A percentile compares a stretch with the other conserved stretches of the same genome.
These are phyloP conservation scores for Bubo bubo DNA, from an alignment of 2,113 vertebrate genomes.

Conservation along the genomic window DNA sequence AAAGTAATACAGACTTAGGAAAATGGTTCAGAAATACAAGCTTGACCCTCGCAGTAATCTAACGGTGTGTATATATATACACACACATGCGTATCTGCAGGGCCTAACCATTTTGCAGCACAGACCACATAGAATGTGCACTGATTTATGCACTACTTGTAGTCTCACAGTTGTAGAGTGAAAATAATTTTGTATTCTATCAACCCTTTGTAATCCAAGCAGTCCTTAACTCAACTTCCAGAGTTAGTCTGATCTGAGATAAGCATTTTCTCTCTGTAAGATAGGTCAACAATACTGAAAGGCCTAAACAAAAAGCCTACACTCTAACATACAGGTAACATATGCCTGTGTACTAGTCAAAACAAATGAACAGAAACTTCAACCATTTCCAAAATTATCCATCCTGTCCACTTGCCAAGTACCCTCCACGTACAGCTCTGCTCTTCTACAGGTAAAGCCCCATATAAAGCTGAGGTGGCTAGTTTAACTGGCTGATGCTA, in stretches of 20 bases:
- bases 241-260: fast-evolving
- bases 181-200: background rate
- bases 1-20: background rate
- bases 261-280: fast-evolving
- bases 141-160: background rate
- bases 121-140: background rate
- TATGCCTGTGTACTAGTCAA: background rate
- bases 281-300: background rate
- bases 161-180: background rate
- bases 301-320: background rate
- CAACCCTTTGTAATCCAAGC: background rate
- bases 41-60: background rate
- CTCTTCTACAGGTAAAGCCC: background rate
- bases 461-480: background rate
- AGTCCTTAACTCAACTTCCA: background rate
- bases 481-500: background rate
- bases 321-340: fast-evolving
- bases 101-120: background rate
- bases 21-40: background rate
- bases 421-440: background rate
- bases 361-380: background rate
- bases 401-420: background rate
- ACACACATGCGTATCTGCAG: fast-evolving
- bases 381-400: background rate
- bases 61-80: no score